Conservation (phyloP, 2,797 vertebrate species). For the Halcyon chelicuti region DNA sequence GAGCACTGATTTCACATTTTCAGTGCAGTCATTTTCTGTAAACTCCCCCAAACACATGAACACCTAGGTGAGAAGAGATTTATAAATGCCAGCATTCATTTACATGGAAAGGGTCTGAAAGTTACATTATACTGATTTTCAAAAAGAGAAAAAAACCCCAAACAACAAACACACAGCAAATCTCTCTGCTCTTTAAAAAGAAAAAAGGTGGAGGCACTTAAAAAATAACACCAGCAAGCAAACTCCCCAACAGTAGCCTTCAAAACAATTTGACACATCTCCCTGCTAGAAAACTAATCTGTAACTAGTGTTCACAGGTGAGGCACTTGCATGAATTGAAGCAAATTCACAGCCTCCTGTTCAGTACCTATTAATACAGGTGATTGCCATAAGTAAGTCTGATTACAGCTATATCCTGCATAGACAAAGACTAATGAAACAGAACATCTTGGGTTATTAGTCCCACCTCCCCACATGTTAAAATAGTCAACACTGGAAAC, state of each 20-base stretch:
- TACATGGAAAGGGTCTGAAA: not conserved
- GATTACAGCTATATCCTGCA: not conserved
- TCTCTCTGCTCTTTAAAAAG: not conserved
- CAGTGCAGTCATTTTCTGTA: not conserved
- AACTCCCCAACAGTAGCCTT: not conserved
- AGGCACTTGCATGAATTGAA: not conserved
- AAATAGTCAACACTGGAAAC: not conserved
- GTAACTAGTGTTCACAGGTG: not conserved
- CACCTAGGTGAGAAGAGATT: not conserved
- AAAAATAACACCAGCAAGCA: not conserved
- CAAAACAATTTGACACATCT: not conserved
- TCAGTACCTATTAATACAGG: not conserved
- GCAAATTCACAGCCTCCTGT: not conserved
- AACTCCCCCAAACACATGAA: not conserved
- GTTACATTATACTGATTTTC: not conserved
- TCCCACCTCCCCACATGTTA: not conserved
- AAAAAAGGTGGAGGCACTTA: not conserved
- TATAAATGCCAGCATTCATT: not conserved
- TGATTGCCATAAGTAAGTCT: not conserved
- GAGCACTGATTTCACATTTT: not conserved
- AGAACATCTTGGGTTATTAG: not conserved
- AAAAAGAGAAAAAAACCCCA: not conserved
- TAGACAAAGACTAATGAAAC: not conserved
- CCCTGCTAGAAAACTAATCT: not conserved
- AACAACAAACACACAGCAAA: not conserved